Evolutionary conservation across 53 echinoderm and acorn worm species (phyloP).

Genomic region (Paracentrotus lividus): DNA sequence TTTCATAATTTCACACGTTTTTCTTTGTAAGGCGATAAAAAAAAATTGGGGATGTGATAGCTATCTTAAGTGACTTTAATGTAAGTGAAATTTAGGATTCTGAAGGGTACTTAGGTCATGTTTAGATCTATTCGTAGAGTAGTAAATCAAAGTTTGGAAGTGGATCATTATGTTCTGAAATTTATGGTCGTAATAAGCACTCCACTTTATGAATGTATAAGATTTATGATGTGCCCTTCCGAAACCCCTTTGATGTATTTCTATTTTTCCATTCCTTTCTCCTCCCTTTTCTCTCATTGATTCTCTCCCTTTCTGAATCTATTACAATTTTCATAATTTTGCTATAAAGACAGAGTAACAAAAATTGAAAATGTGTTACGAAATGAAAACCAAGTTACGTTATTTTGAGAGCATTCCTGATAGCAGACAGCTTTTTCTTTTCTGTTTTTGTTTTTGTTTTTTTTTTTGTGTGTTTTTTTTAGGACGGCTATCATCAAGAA

Average conservation of each 20-base stretch:
- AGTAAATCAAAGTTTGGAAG: conserved; percentile 31
- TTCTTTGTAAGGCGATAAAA: background rate
- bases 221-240: conserved; percentile 20
- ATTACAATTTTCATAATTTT: too few relatives aligned
- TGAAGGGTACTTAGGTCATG: background rate
- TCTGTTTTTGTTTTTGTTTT: too few relatives aligned
- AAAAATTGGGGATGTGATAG: background rate
- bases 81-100: background rate
- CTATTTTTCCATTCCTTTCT: background rate
- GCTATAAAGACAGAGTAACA: too few relatives aligned
- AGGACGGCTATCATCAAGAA: too few relatives aligned
- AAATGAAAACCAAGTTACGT: too few relatives aligned
- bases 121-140: background rate
- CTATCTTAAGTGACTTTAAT: conserved; percentile 16
- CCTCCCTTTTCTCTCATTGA: too few relatives aligned
- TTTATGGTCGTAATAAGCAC: background rate
- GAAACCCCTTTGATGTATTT: background rate
- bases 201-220: conserved; percentile 7
- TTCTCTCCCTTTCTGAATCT: too few relatives aligned
- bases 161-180: conserved; percentile 3
- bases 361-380: too few relatives aligned
- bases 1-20: conserved; percentile 9
- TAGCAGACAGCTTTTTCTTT: too few relatives aligned
- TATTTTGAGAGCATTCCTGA: too few relatives aligned
- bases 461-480: too few relatives aligned